phyloP scores from a whole-genome alignment of 1,140 invertebrate genomes.

The Pantala flavescens region DNA sequence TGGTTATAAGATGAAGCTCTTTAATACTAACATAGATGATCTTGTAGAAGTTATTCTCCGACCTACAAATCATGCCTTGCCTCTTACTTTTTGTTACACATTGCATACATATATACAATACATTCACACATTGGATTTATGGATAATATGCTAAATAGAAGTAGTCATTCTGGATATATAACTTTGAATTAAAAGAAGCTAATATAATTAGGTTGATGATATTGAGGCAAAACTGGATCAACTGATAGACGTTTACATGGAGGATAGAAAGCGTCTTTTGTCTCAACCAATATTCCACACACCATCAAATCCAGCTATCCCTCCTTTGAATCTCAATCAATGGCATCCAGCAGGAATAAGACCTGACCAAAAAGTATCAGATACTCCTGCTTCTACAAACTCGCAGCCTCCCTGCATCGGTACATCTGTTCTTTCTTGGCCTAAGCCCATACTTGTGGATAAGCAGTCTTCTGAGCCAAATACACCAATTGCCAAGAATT shows the following conservation, averaged over 20 bases:
- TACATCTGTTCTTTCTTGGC: conserved; percentile 26
- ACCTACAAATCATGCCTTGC: too few species aligned
- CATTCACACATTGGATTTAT: too few species aligned
- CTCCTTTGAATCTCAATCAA: conserved; percentile 19
- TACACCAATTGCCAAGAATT: conserved; percentile 49
- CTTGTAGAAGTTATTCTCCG: too few species aligned
- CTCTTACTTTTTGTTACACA: too few species aligned
- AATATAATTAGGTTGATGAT: conserved; percentile 65
- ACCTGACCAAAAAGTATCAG: not conserved
- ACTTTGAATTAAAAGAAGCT: too few species aligned
- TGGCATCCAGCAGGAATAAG: not conserved
- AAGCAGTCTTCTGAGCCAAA: conserved; percentile 70
- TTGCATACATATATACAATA: too few species aligned
- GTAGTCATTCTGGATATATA: too few species aligned
- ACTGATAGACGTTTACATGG: conserved; percentile 84
- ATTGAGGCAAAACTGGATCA: conserved; percentile 88
- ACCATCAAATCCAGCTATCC: conserved; percentile 24
- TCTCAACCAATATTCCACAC: conserved; percentile 32
- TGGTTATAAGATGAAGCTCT: too few species aligned
- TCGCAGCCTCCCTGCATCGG: conserved; percentile 23
- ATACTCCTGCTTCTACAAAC: not conserved
- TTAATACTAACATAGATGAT: too few species aligned
- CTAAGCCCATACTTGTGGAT: conserved; percentile 54
- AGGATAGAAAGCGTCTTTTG: conserved; percentile 63
- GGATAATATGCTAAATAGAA: too few species aligned